A percentile compares a stretch with the other conserved stretches of the same genome.
phyloP scores from a whole-genome alignment of 2,888 invertebrate species.

The Teleiodes luculella region DNA sequence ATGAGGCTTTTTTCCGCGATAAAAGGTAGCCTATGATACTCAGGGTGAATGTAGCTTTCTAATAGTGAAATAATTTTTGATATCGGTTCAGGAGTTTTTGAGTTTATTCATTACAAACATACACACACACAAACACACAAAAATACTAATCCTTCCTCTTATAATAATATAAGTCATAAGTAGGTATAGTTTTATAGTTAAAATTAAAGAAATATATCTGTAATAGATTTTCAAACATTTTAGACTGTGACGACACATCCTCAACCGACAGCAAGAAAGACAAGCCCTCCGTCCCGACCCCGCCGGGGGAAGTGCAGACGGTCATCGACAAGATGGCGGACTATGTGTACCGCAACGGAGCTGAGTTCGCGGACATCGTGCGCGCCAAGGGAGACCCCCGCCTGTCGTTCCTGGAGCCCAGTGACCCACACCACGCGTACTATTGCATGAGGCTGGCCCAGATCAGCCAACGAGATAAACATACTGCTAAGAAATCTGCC shows the following conservation, averaged over 20 bases:
- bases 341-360: slow-evolving; percentile 97
- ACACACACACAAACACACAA: no score
- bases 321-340: slow-evolving; percentile 98
- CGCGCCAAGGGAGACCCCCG: slow-evolving; percentile 90
- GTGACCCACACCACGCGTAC: slow-evolving; percentile 88
- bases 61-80: no score
- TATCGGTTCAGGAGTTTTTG: no score
- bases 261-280: slow-evolving; percentile 48
- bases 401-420: slow-evolving; percentile 90
- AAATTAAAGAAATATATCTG: no score
- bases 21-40: no score
- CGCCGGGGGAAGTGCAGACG: slow-evolving; percentile 89
- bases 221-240: no score
- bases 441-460: slow-evolving; percentile 79
- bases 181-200: no score
- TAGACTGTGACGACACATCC: slow-evolving; percentile 59
- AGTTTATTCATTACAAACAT: no score
- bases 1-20: no score
- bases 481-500: slow-evolving; percentile 23
- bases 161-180: no score
- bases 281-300: slow-evolving; percentile 73
- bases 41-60: no score
- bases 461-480: slow-evolving; percentile 43
- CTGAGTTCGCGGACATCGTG: slow-evolving; percentile 93
- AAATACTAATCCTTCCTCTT: no score